Evolutionary conservation across 2,113 vertebrate genomes (phyloP).

Genomic region (Hippocampus guttulatus): DNA sequence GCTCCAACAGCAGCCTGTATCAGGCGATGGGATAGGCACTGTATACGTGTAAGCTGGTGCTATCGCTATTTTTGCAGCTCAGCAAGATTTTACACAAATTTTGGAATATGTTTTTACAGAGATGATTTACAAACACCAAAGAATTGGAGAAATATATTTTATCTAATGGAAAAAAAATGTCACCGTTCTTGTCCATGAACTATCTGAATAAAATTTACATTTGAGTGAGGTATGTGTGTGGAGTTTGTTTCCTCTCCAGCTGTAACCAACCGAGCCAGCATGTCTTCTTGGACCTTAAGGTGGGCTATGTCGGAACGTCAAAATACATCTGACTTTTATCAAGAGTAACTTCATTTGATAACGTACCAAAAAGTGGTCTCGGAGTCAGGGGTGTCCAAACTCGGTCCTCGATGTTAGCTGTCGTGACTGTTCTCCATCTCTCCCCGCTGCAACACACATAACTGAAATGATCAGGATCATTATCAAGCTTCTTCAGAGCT

Average conservation of each 20-base stretch:
- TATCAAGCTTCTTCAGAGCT: too few relatives aligned
- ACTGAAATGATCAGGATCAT: too few relatives aligned
- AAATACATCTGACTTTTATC: too few relatives aligned
- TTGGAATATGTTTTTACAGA: constrained; percentile 62
- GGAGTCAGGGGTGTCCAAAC: too few relatives aligned
- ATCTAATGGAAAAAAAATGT: constrained; percentile 42
- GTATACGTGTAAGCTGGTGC: constrained; percentile 4
- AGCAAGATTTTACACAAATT: constrained; percentile 38
- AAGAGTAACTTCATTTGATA: too few relatives aligned
- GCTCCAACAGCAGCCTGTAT: constrained; percentile 6
- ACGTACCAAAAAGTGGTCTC: too few relatives aligned
- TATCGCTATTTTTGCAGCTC: constrained; percentile 16
- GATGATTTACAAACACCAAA: constrained; percentile 59
- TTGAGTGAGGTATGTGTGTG: constrained; percentile 7
- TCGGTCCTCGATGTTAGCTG: too few relatives aligned
- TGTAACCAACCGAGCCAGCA: neutral
- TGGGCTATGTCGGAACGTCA: too few relatives aligned
- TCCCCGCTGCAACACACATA: too few relatives aligned
- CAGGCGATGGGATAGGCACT: neutral
- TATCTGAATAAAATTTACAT: constrained; percentile 52
- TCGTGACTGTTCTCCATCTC: too few relatives aligned
- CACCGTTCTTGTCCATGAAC: constrained; percentile 42
- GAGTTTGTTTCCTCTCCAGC: too few relatives aligned
- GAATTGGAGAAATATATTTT: constrained; percentile 62
- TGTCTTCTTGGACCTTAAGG: neutral